Conservation (phyloP, 2,797 vertebrate genomes). For the Spheniscus humboldti region DNA sequence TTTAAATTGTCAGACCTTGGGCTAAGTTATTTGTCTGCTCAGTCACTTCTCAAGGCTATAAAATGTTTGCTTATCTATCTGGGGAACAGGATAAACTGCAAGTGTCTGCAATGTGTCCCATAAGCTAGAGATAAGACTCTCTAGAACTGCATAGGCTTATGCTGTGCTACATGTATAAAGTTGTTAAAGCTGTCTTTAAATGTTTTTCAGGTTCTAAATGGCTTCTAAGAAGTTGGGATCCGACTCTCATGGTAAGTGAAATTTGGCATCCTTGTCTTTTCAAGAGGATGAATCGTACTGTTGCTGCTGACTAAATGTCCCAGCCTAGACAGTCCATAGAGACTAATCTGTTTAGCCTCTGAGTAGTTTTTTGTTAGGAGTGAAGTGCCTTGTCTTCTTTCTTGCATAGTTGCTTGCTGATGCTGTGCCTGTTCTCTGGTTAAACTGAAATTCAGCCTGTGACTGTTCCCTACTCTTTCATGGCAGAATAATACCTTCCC, state of each 20-base stretch:
- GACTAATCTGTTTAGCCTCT: neutral
- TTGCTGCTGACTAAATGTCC: neutral
- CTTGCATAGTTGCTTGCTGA: neutral
- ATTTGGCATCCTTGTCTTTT: neutral
- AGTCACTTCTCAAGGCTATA: neutral
- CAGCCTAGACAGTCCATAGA: neutral
- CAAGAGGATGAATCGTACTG: neutral
- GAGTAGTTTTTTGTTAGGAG: neutral
- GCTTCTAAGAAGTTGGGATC: slow-evolving; percentile 95
- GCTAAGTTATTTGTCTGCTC: neutral
- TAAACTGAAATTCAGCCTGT: neutral
- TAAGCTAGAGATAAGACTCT: neutral
- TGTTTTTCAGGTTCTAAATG: slow-evolving; percentile 93
- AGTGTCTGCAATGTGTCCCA: neutral
- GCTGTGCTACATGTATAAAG: neutral
- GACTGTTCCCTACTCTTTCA: neutral
- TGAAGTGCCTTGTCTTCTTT: neutral
- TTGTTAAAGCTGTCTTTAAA: slow-evolving; percentile 21
- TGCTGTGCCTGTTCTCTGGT: neutral
- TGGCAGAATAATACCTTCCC: neutral
- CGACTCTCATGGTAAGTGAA: slow-evolving; percentile 88
- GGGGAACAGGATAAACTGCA: neutral
- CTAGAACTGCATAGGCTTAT: neutral
- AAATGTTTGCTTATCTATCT: neutral
- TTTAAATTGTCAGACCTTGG: neutral